These are phyloP conservation scores for Syritta pipiens DNA, from an alignment of 2,888 invertebrate species.

Conservation along the genomic window DNA sequence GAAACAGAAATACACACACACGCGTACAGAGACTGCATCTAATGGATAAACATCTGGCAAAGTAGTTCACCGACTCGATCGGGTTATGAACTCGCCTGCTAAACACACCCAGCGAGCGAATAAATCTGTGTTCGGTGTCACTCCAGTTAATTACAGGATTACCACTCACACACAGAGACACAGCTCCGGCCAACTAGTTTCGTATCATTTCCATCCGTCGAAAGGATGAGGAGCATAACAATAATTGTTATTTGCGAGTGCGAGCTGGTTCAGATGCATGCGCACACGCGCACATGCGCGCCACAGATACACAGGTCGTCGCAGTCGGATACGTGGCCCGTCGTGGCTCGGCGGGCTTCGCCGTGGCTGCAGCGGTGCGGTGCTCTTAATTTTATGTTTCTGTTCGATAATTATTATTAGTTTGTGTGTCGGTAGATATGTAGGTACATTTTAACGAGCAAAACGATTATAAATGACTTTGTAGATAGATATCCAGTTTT, in stretches of 20 bases:
- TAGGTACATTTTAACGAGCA: slow-evolving; percentile 57
- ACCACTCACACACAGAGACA: slow-evolving; percentile 26
- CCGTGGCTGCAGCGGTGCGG: background rate
- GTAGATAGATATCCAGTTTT: slow-evolving; percentile 59
- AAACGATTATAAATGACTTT: slow-evolving; percentile 61
- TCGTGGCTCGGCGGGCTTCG: background rate
- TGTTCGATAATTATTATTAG: slow-evolving; percentile 48
- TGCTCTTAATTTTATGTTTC: slow-evolving; percentile 54
- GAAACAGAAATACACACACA: slow-evolving; percentile 19
- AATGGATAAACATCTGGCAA: background rate
- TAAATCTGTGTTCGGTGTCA: slow-evolving; percentile 61
- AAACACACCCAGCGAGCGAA: slow-evolving; percentile 19
- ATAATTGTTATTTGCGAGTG: slow-evolving; percentile 58
- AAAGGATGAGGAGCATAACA: slow-evolving; percentile 53
- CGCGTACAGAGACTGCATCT: background rate
- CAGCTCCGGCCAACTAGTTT: slow-evolving; percentile 26
- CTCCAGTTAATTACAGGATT: slow-evolving; percentile 60
- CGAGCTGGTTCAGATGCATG: slow-evolving; percentile 35
- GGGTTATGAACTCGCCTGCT: slow-evolving; percentile 21
- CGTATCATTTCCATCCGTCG: slow-evolving; percentile 44
- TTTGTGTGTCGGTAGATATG: slow-evolving; percentile 52
- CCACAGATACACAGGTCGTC: background rate
- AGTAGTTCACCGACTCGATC: slow-evolving; percentile 39
- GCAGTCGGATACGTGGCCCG: too few species aligned
- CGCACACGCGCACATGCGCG: slow-evolving; percentile 39